Conservation (phyloP, 2,113 vertebrate genomes). For the Sclerurus mexicanus region DNA sequence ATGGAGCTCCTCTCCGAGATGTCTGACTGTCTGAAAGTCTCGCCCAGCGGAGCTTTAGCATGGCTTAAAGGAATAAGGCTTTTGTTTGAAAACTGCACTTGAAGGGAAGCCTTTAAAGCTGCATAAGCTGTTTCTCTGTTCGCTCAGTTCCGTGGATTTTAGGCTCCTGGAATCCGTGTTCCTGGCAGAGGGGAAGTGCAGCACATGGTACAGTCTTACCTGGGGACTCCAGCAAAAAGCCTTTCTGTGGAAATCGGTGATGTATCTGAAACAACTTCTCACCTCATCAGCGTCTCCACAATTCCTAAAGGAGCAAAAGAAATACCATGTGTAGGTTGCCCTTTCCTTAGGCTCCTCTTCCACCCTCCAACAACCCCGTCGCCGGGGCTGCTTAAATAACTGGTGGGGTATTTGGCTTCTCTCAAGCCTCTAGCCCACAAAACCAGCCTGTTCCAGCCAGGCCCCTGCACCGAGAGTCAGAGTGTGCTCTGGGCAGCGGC, state of each 20-base stretch:
- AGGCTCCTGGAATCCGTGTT: background rate
- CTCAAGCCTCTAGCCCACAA: background rate
- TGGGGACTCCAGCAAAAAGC: background rate
- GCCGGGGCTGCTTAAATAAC: background rate
- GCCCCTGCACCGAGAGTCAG: background rate
- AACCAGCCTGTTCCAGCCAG: background rate
- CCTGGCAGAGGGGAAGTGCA: background rate
- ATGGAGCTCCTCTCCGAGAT: background rate
- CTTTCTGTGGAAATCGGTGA: background rate
- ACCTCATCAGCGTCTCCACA: background rate
- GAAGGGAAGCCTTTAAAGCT: background rate
- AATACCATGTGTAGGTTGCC: background rate
- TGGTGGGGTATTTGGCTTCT: background rate
- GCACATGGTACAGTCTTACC: background rate
- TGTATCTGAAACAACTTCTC: background rate
- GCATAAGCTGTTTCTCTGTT: background rate
- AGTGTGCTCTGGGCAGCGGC: background rate
- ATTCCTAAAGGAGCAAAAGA: background rate
- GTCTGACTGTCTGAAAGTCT: slow-evolving; percentile 3
- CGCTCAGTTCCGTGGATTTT: background rate
- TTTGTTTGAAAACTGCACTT: background rate
- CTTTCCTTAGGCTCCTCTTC: background rate
- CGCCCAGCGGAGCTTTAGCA: background rate
- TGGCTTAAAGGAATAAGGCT: background rate
- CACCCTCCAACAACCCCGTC: background rate